Conservation (phyloP, 2,888 invertebrate genomes). For the Carcina quercana region DNA sequence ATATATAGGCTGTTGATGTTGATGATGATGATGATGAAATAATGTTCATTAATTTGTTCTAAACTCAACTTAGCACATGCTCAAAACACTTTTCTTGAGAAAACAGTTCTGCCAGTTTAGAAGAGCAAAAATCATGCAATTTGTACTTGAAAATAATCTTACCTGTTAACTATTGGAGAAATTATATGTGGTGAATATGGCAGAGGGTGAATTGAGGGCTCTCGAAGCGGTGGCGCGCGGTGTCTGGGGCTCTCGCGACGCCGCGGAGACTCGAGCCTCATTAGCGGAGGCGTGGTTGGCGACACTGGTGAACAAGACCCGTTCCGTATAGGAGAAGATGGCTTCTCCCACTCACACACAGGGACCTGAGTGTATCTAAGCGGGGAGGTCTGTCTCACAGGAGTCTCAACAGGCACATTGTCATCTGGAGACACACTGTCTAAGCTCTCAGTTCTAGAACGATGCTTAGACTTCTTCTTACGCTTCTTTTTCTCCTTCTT, state of each 20-base stretch:
- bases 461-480: conserved; percentile 82
- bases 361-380: conserved; percentile 61
- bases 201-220: conserved; percentile 40
- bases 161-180: conserved; percentile 51
- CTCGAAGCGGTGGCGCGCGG: conserved; percentile 40
- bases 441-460: conserved; percentile 80
- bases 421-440: conserved; percentile 78
- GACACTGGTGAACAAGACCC: conserved; percentile 76
- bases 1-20: too few species aligned
- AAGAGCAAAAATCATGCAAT: too few species aligned
- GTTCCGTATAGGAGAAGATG: conserved; percentile 70
- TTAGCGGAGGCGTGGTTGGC: conserved; percentile 69
- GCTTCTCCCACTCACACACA: conserved; percentile 69
- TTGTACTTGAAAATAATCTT: conserved; percentile 3
- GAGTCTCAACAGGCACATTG: conserved; percentile 42
- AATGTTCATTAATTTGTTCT: too few species aligned
- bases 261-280: conserved; percentile 34
- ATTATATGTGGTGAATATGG: conserved; percentile 63
- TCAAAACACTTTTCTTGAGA: too few species aligned
- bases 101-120: too few species aligned
- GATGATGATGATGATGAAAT: too few species aligned
- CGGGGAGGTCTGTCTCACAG: conserved; percentile 37
- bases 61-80: too few species aligned
- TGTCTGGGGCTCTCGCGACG: conserved; percentile 32
- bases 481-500: conserved; percentile 84